Evolutionary conservation across 92 coral and sea anemone genomes (phyloP).

Genomic region (Palythoa heliodiscus): DNA sequence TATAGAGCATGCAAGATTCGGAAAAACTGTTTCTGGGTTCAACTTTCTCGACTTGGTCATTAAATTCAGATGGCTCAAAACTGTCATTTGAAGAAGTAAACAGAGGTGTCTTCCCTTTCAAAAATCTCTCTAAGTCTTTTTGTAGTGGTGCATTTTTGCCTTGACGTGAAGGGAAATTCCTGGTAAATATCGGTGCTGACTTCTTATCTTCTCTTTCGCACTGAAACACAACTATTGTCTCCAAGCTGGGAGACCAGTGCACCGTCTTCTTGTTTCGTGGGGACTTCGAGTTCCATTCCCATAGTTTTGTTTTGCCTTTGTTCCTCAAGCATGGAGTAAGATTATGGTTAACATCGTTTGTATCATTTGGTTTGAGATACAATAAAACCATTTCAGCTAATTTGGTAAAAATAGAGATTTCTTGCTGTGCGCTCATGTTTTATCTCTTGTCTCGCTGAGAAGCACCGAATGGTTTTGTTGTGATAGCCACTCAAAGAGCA

Average conservation of each 20-base stretch:
- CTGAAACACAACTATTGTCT: constrained; percentile 15
- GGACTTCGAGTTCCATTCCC: constrained; percentile 18
- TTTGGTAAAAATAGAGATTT: constrained; percentile 11
- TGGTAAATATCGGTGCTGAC: background rate
- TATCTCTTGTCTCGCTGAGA: background rate
- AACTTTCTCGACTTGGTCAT: background rate
- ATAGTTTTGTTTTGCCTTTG: constrained; percentile 15
- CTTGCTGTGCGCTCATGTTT: constrained; percentile 28
- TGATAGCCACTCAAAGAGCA: background rate
- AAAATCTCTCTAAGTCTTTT: constrained; percentile 25
- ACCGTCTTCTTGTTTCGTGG: constrained; percentile 3
- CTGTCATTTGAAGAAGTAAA: constrained; percentile 40
- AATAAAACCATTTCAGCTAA: constrained; percentile 17
- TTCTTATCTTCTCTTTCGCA: constrained; percentile 18
- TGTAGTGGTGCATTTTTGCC: constrained; percentile 28
- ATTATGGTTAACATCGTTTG: background rate
- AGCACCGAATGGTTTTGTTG: background rate
- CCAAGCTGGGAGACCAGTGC: constrained; percentile 36
- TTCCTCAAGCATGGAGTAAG: constrained; percentile 29
- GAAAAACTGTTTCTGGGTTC: background rate
- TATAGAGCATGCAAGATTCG: background rate
- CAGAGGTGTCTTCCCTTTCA: background rate
- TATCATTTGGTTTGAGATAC: background rate
- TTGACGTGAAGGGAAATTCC: constrained; percentile 18
- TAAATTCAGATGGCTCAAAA: constrained; percentile 13